Evolutionary conservation across 1,140 invertebrate species (phyloP).

Genomic region (Bombyx mandarina): DNA sequence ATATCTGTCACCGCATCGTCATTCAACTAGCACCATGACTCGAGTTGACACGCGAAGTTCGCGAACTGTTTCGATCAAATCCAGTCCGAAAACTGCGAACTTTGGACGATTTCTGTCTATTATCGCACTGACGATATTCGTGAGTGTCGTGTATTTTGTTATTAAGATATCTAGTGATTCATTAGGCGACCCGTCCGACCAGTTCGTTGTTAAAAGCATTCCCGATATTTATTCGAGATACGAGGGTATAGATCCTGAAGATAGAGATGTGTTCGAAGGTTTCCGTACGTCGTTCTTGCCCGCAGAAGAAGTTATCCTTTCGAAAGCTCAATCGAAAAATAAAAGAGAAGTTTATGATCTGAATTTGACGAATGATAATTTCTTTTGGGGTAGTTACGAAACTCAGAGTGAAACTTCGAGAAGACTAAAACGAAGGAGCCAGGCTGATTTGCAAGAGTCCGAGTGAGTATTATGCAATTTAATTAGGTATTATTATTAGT

Average conservation of each 20-base stretch:
- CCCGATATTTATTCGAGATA: constrained; percentile 44
- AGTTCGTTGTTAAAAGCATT: constrained; percentile 43
- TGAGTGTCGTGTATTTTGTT: constrained; percentile 31
- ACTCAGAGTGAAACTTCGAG: constrained; percentile 18
- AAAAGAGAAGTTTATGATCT: constrained; percentile 27
- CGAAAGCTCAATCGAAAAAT: constrained; percentile 17
- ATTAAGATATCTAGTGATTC: constrained; percentile 32
- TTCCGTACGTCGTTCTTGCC: constrained; percentile 59
- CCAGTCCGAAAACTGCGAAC: constrained; percentile 34
- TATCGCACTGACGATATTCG: constrained; percentile 23
- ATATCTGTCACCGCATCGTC: constrained; percentile 33
- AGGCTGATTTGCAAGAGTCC: constrained; percentile 37
- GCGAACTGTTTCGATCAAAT: constrained; percentile 34
- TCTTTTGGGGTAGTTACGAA: constrained; percentile 28
- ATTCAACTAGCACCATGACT: constrained; percentile 56
- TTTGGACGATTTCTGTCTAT: constrained; percentile 34
- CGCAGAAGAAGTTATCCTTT: constrained; percentile 39
- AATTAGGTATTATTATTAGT: background rate
- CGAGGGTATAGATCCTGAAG: constrained; percentile 50
- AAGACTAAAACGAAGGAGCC: constrained; percentile 46
- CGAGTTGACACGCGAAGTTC: constrained; percentile 41
- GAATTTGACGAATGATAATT: constrained; percentile 35
- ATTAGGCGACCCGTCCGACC: constrained; percentile 45
- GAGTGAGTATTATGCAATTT: constrained; percentile 27
- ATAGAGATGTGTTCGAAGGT: constrained; percentile 56